These are phyloP conservation scores for Lycodopsis pacificus DNA, from an alignment of 2,797 vertebrate genomes.

Conservation along the genomic window DNA sequence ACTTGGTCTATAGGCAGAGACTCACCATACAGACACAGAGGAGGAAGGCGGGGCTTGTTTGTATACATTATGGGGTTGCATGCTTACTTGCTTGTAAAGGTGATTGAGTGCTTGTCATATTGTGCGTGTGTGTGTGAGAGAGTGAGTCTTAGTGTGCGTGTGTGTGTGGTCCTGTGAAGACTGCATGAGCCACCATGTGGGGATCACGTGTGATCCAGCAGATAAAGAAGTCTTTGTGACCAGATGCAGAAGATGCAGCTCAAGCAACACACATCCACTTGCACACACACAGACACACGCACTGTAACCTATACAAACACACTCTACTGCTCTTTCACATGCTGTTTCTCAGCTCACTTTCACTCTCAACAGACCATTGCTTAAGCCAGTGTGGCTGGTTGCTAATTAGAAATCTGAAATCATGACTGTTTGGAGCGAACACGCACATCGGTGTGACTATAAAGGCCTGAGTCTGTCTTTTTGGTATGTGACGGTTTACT, in stretches of 20 bases:
- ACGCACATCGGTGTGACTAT: slow-evolving; percentile 16
- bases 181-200: slow-evolving; percentile 70
- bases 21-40: slow-evolving; percentile 12
- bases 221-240: slow-evolving; percentile 77
- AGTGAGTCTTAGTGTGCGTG: neutral
- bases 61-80: slow-evolving; percentile 33
- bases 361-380: slow-evolving; percentile 27
- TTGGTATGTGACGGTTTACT: slow-evolving; percentile 60
- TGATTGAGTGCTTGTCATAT: slow-evolving; percentile 48
- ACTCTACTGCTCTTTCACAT: neutral
- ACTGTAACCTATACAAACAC: slow-evolving; percentile 4
- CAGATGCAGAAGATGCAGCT: slow-evolving; percentile 70
- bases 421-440: slow-evolving; percentile 1
- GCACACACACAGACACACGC: neutral
- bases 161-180: slow-evolving; percentile 68
- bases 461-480: slow-evolving; percentile 51
- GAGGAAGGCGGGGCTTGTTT: neutral
- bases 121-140: slow-evolving; percentile 19
- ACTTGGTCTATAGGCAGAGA: slow-evolving; percentile 6
- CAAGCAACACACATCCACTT: slow-evolving; percentile 16
- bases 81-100: slow-evolving; percentile 46
- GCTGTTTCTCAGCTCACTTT: neutral
- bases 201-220: slow-evolving; percentile 67
- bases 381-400: neutral
- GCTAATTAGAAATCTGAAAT: slow-evolving; percentile 39